Conservation (phyloP, 2,888 invertebrate genomes). For the Sesamia inferens region DNA sequence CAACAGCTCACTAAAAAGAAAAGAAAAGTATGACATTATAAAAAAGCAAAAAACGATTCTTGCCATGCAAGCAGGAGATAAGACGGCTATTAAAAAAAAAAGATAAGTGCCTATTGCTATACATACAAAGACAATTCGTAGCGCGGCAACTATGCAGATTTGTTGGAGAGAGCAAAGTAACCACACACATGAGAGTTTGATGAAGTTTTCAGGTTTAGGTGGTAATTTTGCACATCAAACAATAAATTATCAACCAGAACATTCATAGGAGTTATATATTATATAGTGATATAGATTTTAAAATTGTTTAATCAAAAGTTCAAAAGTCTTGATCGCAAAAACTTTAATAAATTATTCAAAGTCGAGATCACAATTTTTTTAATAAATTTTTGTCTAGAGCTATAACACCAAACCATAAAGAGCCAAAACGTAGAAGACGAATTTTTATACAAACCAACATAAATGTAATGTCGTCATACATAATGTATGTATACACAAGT, state of each 20-base stretch:
- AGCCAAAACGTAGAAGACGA: neutral
- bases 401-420: neutral
- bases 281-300: neutral
- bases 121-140: neutral
- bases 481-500: neutral
- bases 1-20: too few relatives aligned
- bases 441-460: neutral
- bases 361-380: too few relatives aligned
- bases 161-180: neutral
- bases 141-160: conserved; percentile 17
- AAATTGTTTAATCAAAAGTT: neutral
- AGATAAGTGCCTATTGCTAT: conserved; percentile 22
- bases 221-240: conserved; percentile 1
- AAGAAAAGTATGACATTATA: too few relatives aligned
- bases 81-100: too few relatives aligned
- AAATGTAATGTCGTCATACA: neutral
- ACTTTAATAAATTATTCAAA: neutral
- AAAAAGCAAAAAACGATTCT: too few relatives aligned
- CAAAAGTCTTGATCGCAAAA: neutral
- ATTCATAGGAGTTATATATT: too few relatives aligned
- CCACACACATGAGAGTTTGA: neutral
- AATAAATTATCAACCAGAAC: neutral
- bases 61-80: too few relatives aligned
- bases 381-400: neutral
- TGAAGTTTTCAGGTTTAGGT: neutral